phyloP scores from a whole-genome alignment of 2,113 vertebrate species.

The Hassar affinis region DNA sequence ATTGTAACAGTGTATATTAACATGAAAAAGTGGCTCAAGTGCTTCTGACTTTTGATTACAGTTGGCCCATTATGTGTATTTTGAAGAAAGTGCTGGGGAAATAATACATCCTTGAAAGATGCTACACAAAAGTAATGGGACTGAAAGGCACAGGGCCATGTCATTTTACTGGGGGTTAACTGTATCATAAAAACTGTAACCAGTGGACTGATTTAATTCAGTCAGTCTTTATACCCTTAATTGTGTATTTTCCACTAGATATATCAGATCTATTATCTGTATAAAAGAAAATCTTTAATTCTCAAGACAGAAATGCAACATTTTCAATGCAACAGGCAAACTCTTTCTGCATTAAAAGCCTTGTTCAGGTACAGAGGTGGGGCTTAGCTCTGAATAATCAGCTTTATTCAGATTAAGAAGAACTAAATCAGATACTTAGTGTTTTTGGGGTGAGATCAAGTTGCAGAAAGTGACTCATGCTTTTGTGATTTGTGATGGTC shows the following conservation, averaged over 20 bases:
- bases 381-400: neutral
- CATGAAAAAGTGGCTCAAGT: no score
- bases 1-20: no score
- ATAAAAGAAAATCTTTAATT: neutral
- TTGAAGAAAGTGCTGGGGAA: neutral
- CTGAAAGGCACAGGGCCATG: neutral
- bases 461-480: neutral
- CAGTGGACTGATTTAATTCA: neutral
- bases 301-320: neutral
- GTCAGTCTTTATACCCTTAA: neutral
- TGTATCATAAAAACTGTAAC: neutral
- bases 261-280: neutral
- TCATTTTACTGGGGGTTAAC: neutral
- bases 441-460: neutral
- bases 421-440: neutral
- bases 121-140: neutral
- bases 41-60: no score
- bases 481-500: neutral
- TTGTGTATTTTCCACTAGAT: neutral
- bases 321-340: neutral
- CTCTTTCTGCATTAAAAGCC: neutral
- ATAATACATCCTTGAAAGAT: neutral
- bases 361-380: neutral
- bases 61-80: neutral
- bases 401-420: neutral